Base-by-base conservation (phyloP, 1,140 invertebrate species). In the Achroia grisella region DNA sequence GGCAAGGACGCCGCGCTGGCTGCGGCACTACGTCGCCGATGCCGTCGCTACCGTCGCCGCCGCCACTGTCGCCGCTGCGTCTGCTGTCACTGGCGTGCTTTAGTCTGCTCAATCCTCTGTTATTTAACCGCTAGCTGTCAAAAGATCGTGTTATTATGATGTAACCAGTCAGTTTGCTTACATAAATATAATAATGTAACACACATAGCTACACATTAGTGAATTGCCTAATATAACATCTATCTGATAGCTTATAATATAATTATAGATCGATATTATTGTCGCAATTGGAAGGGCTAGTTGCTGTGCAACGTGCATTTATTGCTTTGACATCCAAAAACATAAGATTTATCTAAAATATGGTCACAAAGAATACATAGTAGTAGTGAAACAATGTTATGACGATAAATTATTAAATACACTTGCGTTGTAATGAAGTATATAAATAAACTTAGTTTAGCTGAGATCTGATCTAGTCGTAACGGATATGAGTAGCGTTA, bases 1-100 rank as follows among this genome's bases (percentile, higher is more conserved):
- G 56, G 62, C 77, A 76, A 76, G 77, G 77, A 74, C 80, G 75
- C 75, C 77, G 73, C 72, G 75, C 77, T 70, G 75, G 77, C 80
- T 84, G 76, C 78, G 71, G 59, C 61, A 76, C 52, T 62, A 6
- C 46, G 56, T 46, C 58, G 55, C 59, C 44, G 53, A 48, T 62
- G 52, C 54, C 56, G 46, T 44, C 53, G 52, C 48, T 55, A 46
- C 50, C 44, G 53, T 49, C 63, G 52, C 54, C 56, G 46, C 46
- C 53, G 52, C 48, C 56, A 46, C 50, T 48, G 41, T 49, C 40
- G 39, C 44, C 49, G 23, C 42, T 42, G 34, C 48, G 28, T 36
- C 39, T 44, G 35, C 43, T 39, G 29, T 56, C 48, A 47, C 50
- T 52, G 31, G 44, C 52, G 32, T 70, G 39, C 41, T 50, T 44